phyloP scores from a whole-genome alignment of 2,888 invertebrate species.

The Archips crataeganus region DNA sequence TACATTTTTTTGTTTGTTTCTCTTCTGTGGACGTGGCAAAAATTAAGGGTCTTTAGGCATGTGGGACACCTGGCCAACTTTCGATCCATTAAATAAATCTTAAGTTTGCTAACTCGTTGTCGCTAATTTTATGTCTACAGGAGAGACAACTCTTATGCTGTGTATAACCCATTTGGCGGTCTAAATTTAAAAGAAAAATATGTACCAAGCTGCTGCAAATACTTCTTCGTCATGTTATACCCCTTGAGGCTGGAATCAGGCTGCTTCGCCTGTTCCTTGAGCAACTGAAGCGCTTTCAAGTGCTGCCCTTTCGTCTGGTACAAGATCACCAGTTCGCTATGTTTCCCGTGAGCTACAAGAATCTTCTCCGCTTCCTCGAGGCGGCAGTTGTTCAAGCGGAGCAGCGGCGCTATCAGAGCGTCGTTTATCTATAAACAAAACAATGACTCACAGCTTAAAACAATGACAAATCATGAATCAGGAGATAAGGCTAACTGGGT shows the following conservation, averaged over 20 bases:
- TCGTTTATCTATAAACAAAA: conserved; percentile 92
- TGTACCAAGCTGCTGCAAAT: conserved; percentile 95
- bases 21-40: too few species aligned
- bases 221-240: conserved; percentile 93
- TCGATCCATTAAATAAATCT: too few species aligned
- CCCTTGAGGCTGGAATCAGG: conserved; percentile 92
- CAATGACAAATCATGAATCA: not conserved
- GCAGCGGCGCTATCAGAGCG: conserved; percentile 95
- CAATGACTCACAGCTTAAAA: not conserved
- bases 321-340: conserved; percentile 96
- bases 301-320: conserved; percentile 98
- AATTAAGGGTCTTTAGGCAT: too few species aligned
- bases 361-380: conserved; percentile 97
- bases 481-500: not conserved
- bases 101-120: too few species aligned
- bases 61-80: too few species aligned
- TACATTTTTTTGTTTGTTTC: too few species aligned
- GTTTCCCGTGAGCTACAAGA: conserved; percentile 94
- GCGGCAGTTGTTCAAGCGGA: conserved; percentile 96
- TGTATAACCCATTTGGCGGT: not conserved
- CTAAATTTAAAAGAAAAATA: not conserved
- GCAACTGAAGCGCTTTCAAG: conserved; percentile 94
- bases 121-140: too few species aligned
- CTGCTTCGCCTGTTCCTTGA: conserved; percentile 91
- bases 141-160: too few species aligned